Evolutionary conservation across 2,888 invertebrate species (phyloP), one percentile per base, ranked within the genome.

Genomic region (Agrilus mali): DNA sequence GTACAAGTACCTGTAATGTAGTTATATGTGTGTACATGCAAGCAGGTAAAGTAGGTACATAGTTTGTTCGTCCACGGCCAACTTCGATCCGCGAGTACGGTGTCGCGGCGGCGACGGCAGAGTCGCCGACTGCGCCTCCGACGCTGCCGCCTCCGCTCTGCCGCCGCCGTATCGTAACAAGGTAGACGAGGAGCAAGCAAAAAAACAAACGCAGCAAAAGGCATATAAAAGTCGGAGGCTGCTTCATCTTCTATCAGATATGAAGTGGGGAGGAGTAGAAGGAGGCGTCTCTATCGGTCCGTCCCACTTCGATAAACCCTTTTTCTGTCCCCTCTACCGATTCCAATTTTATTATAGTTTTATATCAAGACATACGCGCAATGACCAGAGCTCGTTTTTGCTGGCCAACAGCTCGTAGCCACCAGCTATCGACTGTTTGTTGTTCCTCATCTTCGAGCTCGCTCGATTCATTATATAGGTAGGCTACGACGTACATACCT

Each of bases 291-390:
- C 50, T 57, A 62, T 61, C 57, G 61, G 61, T 54, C 51, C 59
- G 61, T 60, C 63, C 63, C 60, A 60, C 63, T 60, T 58, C 56
- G 52, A 57, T 55, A 56, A 57, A 57, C 56, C 54, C 53, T 55
- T 55, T 53, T 50, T 51, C 49, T 27, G 27, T 49, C 52, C 52
- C 45, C 53, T 54, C 46, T 47, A 49, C 49, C 49, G 47, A 45
- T 56, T 58, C 57, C 59, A 58, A 63, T 63, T 64, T 64, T 64
- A 62, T 63, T 63, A 60, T 61, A 60, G 60, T 60, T 60, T 60
- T 58, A 56, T 57, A 54, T 27, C 44, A 53, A 41, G 45, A 49
- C 53, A 50, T 54, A 47, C 51, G 53, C 53, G 50, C 52, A 53
- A 52, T 52, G 54, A 48, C 53, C 51, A 47, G 50, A 48, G 43